Evolutionary conservation across 2,888 invertebrate species (phyloP).

Genomic region (Diploptera punctata): DNA sequence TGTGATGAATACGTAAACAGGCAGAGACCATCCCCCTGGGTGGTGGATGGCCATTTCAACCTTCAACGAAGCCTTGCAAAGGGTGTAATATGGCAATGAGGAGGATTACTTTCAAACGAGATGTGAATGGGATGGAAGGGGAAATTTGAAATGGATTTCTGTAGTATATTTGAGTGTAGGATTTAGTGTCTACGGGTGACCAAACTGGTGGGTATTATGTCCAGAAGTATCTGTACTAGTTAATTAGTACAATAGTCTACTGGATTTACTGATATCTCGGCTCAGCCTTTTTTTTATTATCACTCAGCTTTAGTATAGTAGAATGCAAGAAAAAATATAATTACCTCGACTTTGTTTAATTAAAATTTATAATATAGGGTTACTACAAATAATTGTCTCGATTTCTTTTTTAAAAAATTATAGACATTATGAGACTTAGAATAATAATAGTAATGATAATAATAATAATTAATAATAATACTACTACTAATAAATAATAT

Average conservation of each 20-base stretch:
- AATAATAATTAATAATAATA: background rate
- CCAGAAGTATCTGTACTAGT: no score
- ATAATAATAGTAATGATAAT: background rate
- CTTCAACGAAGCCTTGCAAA: background rate
- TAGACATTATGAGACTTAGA: background rate
- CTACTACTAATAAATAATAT: no score
- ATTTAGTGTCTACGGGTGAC: conserved; percentile 11
- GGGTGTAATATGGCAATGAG: conserved; percentile 16
- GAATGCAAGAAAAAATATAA: no score
- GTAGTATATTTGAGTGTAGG: background rate
- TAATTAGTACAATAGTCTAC: no score
- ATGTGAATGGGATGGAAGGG: conserved; percentile 32
- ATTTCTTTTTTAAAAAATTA: background rate
- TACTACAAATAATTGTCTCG: no score
- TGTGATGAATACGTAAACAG: conserved; percentile 25
- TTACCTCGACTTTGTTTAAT: no score
- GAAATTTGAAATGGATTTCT: conserved; percentile 35
- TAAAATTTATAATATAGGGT: no score
- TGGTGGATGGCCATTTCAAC: conserved; percentile 17
- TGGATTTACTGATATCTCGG: no score
- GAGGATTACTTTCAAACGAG: conserved; percentile 38
- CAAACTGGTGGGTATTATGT: background rate
- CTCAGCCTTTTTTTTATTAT: no score
- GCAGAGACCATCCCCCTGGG: background rate
- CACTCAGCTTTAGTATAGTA: no score